phyloP scores from a whole-genome alignment of 2,113 vertebrate species.

The Toxostoma redivivum region DNA sequence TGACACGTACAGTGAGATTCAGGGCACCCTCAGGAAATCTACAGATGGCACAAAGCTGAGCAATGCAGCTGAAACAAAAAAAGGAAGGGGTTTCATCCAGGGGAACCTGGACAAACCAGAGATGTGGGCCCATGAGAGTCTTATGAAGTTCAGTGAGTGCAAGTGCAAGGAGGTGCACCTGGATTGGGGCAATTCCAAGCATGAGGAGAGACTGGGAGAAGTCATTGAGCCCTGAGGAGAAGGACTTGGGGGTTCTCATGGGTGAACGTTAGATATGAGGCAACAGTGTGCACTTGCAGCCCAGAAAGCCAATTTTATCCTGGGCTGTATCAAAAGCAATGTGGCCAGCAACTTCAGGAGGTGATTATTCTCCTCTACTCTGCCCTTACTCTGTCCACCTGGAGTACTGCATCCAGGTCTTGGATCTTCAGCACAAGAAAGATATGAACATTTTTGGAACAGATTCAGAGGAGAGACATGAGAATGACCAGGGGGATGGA shows the following conservation, averaged over 20 bases:
- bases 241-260: neutral
- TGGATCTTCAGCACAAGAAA: neutral
- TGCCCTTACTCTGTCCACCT: neutral
- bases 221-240: too few relatives aligned
- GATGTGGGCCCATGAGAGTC: too few relatives aligned
- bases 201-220: neutral
- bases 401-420: neutral
- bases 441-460: neutral
- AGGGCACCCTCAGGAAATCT: neutral
- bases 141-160: neutral
- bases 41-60: neutral
- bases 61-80: neutral
- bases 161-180: neutral
- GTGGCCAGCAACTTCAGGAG: neutral
- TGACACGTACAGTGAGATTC: neutral
- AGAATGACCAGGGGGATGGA: neutral
- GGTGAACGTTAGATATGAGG: neutral
- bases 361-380: neutral
- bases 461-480: neutral
- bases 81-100: neutral
- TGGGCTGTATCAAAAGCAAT: neutral
- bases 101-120: neutral
- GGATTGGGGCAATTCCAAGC: fast-evolving
- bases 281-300: neutral
- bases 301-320: neutral